Percentiles rank a stretch among this genome's conserved stretches.
Conservation (phyloP, 1,140 invertebrate species). For the Steinernema khuongi region DNA sequence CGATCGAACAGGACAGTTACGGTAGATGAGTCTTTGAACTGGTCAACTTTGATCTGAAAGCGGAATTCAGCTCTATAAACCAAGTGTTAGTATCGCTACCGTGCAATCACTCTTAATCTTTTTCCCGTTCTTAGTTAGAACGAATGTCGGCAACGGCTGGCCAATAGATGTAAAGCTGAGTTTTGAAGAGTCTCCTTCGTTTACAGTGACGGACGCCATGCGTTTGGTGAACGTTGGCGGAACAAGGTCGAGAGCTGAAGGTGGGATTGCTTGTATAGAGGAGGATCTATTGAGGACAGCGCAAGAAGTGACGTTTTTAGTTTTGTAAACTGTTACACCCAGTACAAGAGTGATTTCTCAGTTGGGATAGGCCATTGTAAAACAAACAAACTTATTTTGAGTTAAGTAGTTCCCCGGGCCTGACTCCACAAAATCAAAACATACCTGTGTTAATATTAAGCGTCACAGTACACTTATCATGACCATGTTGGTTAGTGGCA, state of each 20-base stretch:
- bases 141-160: neutral
- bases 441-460: neutral
- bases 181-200: neutral
- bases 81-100: neutral
- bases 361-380: no score
- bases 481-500: constrained; percentile 3
- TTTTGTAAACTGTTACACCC: neutral
- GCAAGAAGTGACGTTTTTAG: neutral
- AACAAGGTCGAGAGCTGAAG: neutral
- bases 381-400: no score
- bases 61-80: neutral
- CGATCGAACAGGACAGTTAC: neutral
- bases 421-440: neutral
- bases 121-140: neutral
- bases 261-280: neutral
- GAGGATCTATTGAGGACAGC: no score
- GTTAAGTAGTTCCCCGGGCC: no score
- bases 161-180: neutral
- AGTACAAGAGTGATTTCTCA: no score
- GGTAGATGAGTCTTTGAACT: neutral
- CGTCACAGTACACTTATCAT: constrained; percentile 16
- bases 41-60: neutral
- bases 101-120: neutral
- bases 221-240: neutral
- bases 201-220: neutral